Conservation (phyloP, 35 echinoderm and acorn worm genomes). For the Heliocidaris tuberculata region DNA sequence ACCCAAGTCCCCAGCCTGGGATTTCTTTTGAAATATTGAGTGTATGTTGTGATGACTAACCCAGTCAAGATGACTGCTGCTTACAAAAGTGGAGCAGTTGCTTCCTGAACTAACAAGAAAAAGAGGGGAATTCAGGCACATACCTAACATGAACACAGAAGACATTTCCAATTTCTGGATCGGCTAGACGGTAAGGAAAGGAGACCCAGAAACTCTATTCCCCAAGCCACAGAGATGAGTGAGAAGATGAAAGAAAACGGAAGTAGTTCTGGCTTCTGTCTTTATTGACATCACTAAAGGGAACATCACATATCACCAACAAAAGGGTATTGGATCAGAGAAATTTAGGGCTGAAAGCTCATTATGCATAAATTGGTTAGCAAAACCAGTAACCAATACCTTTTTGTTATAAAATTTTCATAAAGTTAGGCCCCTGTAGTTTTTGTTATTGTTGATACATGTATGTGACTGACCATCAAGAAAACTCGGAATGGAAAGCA, state of each 20-base stretch:
- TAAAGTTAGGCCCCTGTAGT: too few species aligned
- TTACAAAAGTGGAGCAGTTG: conserved; percentile 1
- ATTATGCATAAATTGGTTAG: too few species aligned
- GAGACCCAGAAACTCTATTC: neutral
- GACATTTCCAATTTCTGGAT: neutral
- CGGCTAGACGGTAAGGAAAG: neutral
- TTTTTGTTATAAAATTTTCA: too few species aligned
- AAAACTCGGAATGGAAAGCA: too few species aligned
- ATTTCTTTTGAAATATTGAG: neutral
- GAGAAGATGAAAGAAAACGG: neutral
- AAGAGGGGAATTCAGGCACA: neutral
- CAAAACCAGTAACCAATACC: too few species aligned
- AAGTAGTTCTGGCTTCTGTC: neutral
- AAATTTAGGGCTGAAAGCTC: too few species aligned
- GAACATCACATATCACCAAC: too few species aligned
- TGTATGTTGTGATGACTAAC: conserved; percentile 4
- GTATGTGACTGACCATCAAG: too few species aligned
- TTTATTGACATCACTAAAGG: too few species aligned
- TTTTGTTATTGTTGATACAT: too few species aligned
- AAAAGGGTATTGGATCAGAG: too few species aligned
- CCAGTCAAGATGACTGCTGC: neutral
- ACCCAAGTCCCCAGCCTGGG: neutral
- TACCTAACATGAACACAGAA: neutral
- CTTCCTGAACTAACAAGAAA: neutral
- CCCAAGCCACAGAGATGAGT: neutral